phyloP scores from a whole-genome alignment of 1,140 invertebrate species.

The Cecropterus lyciades region DNA sequence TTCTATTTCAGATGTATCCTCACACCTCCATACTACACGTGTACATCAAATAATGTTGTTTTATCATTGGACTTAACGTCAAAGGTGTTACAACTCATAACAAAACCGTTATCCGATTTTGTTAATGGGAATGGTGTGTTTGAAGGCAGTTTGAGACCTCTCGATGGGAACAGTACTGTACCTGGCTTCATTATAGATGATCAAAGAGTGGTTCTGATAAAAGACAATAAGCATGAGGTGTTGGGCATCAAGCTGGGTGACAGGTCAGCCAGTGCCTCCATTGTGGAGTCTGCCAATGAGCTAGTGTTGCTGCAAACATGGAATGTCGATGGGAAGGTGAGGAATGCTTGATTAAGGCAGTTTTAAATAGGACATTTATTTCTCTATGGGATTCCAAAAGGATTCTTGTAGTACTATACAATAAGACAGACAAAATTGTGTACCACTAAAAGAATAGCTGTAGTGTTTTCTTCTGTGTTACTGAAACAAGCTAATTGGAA shows the following conservation, averaged over 20 bases:
- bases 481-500: no score
- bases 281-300: conserved; percentile 60
- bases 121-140: conserved; percentile 46
- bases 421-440: no score
- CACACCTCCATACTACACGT: conserved; percentile 87
- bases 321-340: conserved; percentile 59
- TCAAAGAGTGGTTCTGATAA: conserved; percentile 69
- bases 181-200: conserved; percentile 72
- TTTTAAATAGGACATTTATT: no score
- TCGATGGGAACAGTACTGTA: conserved; percentile 55
- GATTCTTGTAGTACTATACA: no score
- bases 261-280: conserved; percentile 55
- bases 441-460: no score
- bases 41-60: conserved; percentile 81
- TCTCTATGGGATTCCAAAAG: no score
- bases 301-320: conserved; percentile 66
- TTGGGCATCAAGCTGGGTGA: conserved; percentile 53
- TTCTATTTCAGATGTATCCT: conserved; percentile 85
- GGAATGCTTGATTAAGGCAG: background rate
- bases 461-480: no score
- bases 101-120: conserved; percentile 67
- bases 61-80: conserved; percentile 83
- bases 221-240: conserved; percentile 63
- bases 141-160: conserved; percentile 39
- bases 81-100: conserved; percentile 70